These are phyloP conservation scores for Galaxias olidus DNA, from an alignment of 2,797 vertebrate genomes.

Conservation along the genomic window DNA sequence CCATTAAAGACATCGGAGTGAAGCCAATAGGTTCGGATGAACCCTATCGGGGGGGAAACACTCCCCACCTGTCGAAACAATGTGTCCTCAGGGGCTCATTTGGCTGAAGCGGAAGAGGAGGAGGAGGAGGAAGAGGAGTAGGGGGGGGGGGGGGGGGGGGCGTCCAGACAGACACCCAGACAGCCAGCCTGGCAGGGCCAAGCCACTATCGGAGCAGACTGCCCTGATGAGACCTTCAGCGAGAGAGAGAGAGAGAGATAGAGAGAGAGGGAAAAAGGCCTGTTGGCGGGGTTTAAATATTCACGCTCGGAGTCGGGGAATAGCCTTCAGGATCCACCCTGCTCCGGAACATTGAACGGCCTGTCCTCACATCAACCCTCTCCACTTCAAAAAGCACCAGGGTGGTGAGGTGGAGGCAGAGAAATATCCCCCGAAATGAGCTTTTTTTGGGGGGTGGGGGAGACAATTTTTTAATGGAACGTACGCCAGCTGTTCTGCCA, in stretches of 20 bases:
- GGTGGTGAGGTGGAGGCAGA: too few relatives aligned
- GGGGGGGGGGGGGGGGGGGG: not conserved
- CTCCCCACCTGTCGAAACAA: constrained; percentile 57
- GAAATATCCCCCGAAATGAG: too few relatives aligned
- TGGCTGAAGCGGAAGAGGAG: constrained; percentile 38
- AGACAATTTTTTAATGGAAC: too few relatives aligned
- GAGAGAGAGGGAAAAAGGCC: not conserved
- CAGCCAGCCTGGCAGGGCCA: constrained; percentile 10
- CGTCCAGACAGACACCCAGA: not conserved
- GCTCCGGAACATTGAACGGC: constrained; percentile 48
- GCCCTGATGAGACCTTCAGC: constrained; percentile 53
- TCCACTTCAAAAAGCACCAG: not conserved
- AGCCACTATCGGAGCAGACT: not conserved
- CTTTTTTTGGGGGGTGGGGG: too few relatives aligned
- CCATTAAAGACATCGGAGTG: constrained; percentile 63
- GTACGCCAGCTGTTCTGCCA: too few relatives aligned
- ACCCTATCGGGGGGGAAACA: constrained; percentile 60
- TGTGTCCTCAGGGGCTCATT: constrained; percentile 50
- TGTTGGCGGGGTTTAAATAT: constrained; percentile 56
- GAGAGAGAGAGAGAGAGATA: constrained; percentile 47
- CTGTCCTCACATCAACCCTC: constrained; percentile 48
- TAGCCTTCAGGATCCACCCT: constrained; percentile 39
- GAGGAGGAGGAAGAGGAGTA: not conserved
- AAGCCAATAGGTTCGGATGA: constrained; percentile 65
- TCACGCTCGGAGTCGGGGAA: constrained; percentile 53